Evolutionary conservation across 2,797 vertebrate species (phyloP).

Genomic region (Cynodonichthys magdalenae): DNA sequence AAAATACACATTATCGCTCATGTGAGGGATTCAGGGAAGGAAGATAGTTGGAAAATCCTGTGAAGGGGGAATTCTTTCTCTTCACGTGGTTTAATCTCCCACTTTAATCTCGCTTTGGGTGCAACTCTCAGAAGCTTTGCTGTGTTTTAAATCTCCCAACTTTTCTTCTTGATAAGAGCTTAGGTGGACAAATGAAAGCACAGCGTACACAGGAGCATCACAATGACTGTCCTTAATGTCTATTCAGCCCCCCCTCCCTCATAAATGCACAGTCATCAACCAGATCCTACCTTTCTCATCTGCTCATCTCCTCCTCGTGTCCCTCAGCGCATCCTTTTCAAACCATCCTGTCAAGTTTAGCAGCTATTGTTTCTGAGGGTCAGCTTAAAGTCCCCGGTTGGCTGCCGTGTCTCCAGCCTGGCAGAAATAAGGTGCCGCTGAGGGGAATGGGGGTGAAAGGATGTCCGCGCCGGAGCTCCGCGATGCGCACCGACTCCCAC

Average conservation of each 20-base stretch:
- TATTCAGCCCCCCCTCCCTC: neutral
- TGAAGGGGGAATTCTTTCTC: constrained; percentile 66
- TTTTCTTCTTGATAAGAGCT: constrained; percentile 17
- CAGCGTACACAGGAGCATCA: neutral
- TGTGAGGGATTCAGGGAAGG: constrained; percentile 35
- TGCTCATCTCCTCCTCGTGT: constrained; percentile 25
- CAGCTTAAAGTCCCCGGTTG: constrained; percentile 26
- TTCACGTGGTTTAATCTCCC: constrained; percentile 69
- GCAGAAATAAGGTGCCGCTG: neutral
- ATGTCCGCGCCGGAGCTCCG: constrained; percentile 47
- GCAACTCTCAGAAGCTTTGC: constrained; percentile 55
- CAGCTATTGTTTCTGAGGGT: constrained; percentile 22
- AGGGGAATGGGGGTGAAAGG: constrained; percentile 25
- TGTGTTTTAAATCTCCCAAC: constrained; percentile 43
- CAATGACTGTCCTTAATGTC: neutral
- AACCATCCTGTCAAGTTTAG: constrained; percentile 50
- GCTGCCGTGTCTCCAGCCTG: constrained; percentile 9
- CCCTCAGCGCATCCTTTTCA: constrained; percentile 40
- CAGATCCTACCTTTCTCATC: constrained; percentile 60
- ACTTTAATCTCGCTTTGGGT: constrained; percentile 64
- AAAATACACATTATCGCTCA: constrained; percentile 37
- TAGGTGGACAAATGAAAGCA: constrained; percentile 34
- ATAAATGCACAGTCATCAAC: constrained; percentile 35
- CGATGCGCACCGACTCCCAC: constrained; percentile 54
- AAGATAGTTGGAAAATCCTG: constrained; percentile 49